phyloP scores from a whole-genome alignment of 2,888 invertebrate genomes.

The Hemicrepidius hirtus region DNA sequence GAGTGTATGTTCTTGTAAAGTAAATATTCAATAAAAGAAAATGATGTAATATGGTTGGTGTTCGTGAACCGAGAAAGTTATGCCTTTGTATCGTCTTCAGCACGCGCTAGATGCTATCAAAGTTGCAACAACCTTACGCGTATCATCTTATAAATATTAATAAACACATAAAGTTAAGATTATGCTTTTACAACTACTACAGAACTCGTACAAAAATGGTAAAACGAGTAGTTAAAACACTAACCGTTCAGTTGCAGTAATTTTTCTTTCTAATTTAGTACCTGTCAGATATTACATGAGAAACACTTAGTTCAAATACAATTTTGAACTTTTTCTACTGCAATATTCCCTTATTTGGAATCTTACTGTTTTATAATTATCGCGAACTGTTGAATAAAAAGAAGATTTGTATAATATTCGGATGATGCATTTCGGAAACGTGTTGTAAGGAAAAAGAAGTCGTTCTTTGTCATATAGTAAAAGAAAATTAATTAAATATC shows the following conservation, averaged over 20 bases:
- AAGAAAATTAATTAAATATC: too few relatives aligned
- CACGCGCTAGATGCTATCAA: conserved; percentile 27
- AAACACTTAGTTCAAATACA: conserved; percentile 5
- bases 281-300: conserved; percentile 25
- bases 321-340: too few relatives aligned
- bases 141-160: conserved; percentile 30
- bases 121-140: conserved; percentile 21
- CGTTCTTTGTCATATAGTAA: too few relatives aligned
- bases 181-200: conserved; percentile 17
- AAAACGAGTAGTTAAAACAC: conserved; percentile 22
- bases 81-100: not conserved
- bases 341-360: too few relatives aligned
- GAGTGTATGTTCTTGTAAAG: too few relatives aligned
- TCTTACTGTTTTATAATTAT: too few relatives aligned
- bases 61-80: conserved; percentile 16
- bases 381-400: too few relatives aligned
- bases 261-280: conserved; percentile 17
- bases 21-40: not conserved
- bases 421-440: too few relatives aligned
- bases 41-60: not conserved
- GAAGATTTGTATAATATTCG: too few relatives aligned
- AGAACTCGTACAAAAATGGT: conserved; percentile 1
- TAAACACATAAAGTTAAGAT: conserved; percentile 16
- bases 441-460: too few relatives aligned
- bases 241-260: conserved; percentile 8